Evolutionary conservation across 2,888 invertebrate species (phyloP).

Genomic region (Luperina testacea): DNA sequence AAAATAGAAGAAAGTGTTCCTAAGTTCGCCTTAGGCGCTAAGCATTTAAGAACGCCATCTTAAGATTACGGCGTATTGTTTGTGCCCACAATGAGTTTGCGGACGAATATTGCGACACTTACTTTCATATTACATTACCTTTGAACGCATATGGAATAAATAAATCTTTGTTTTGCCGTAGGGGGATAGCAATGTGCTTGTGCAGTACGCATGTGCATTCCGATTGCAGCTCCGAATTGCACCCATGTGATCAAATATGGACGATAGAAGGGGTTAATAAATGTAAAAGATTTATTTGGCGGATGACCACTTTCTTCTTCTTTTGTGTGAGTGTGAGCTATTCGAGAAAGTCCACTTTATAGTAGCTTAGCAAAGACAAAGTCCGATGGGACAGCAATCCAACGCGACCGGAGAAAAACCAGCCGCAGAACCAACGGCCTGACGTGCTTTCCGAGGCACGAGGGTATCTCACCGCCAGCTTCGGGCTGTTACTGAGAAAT

Average conservation of each 20-base stretch:
- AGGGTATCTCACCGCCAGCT: background rate
- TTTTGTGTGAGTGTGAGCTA: background rate
- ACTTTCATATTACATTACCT: conserved; percentile 65
- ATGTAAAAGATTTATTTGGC: background rate
- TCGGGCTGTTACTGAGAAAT: background rate
- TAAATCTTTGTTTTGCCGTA: conserved; percentile 24
- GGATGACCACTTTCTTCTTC: background rate
- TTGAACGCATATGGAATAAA: conserved; percentile 43
- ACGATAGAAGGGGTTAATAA: background rate
- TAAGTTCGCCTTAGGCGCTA: conserved; percentile 58
- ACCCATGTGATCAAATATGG: background rate
- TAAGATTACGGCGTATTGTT: conserved; percentile 74
- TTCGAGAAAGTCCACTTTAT: background rate
- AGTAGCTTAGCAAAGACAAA: background rate
- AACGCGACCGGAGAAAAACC: background rate
- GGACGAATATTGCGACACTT: conserved; percentile 60
- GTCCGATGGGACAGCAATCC: background rate
- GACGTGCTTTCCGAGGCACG: background rate
- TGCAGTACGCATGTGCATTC: conserved; percentile 42
- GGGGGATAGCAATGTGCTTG: conserved; percentile 22
- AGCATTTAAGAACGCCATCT: conserved; percentile 64
- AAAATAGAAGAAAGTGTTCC: conserved; percentile 64
- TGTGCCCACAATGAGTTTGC: conserved; percentile 67
- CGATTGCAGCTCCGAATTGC: conserved; percentile 25
- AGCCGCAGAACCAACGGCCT: background rate